Evolutionary conservation across 2,797 vertebrate species (phyloP).

Genomic region (Hylomyscus alleni): DNA sequence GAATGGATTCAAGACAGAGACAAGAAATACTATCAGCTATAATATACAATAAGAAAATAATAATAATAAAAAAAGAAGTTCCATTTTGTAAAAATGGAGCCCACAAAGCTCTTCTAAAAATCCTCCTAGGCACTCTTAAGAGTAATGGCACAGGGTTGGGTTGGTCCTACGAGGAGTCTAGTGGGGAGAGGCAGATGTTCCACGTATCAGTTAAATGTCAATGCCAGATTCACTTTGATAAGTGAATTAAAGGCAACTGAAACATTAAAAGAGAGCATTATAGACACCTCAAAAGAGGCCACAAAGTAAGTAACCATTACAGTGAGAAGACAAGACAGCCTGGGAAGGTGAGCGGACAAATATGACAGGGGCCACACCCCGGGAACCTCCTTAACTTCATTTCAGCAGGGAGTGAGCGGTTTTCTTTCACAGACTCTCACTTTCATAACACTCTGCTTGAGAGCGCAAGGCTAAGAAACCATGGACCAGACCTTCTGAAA

Average conservation of each 20-base stretch:
- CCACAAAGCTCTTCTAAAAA: not conserved
- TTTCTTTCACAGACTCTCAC: not conserved
- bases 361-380: no score
- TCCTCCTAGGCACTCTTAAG: not conserved
- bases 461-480: not conserved
- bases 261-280: not conserved
- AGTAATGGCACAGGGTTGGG: not conserved
- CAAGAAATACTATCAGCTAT: not conserved
- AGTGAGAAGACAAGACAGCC: not conserved
- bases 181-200: not conserved
- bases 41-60: not conserved
- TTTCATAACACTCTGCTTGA: not conserved
- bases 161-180: not conserved
- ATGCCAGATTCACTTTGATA: not conserved
- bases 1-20: slow-evolving; percentile 6
- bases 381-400: not conserved
- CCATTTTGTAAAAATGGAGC: not conserved
- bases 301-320: not conserved
- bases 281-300: not conserved
- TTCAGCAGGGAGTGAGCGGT: not conserved
- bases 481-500: not conserved
- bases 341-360: not conserved
- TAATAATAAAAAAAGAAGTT: not conserved
- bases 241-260: not conserved
- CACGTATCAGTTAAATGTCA: not conserved